Conservation (phyloP, 2,888 invertebrate species). For the Mimachlamys varia region DNA sequence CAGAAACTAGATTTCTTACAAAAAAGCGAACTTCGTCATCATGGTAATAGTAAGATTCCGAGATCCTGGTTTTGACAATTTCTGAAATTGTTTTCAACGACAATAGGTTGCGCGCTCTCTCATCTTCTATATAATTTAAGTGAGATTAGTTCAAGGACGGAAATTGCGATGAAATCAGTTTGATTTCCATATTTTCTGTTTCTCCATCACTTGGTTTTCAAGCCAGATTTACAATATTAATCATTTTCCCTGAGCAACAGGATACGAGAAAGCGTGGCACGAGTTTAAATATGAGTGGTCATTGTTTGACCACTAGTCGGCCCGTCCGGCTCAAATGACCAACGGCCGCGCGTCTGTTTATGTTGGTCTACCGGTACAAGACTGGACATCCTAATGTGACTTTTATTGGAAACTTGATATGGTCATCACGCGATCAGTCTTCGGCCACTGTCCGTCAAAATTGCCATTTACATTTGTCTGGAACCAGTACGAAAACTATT, state of each 20-base stretch:
- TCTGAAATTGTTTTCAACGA: too few relatives aligned
- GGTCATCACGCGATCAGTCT: constrained; percentile 25
- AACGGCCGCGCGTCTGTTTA: neutral
- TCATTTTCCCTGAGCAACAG: neutral
- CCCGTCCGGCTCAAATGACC: neutral
- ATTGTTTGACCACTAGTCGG: constrained; percentile 4
- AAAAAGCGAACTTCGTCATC: too few relatives aligned
- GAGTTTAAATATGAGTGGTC: neutral
- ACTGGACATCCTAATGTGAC: neutral
- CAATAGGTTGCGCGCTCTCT: too few relatives aligned
- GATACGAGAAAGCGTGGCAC: neutral
- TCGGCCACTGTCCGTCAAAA: constrained; percentile 20
- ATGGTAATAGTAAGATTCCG: too few relatives aligned
- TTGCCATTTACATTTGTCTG: constrained; percentile 12
- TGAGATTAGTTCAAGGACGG: too few relatives aligned
- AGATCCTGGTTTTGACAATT: too few relatives aligned
- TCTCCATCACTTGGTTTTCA: neutral
- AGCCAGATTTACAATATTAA: neutral
- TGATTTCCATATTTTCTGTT: too few relatives aligned
- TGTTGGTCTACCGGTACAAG: neutral
- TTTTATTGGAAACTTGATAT: constrained; percentile 20
- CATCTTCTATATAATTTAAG: too few relatives aligned
- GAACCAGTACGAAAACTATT: neutral
- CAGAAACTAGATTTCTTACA: too few relatives aligned
- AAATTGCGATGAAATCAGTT: too few relatives aligned